Base-by-base conservation (phyloP, 1,140 invertebrate species). In the Leptopilina boulardi region DNA sequence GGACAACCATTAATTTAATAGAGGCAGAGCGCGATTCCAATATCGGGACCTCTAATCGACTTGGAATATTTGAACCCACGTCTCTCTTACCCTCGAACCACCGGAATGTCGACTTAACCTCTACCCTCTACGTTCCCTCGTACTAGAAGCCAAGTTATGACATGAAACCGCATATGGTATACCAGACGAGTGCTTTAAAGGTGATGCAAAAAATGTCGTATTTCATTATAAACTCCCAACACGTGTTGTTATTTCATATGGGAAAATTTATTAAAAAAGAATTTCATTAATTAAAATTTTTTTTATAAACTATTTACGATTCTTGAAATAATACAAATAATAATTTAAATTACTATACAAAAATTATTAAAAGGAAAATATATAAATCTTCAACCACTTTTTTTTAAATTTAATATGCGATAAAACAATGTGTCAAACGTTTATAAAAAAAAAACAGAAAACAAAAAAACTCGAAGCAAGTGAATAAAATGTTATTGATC, bases 1-100 rank as follows among this genome's bases (percentile, higher is more conserved):
- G 75, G 71, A 21, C 76, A 26, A 42, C 56, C 71, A 85, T 87
- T 87, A 85, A 86, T 86, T 87, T 84, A 85, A 85, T 86, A 83
- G 76, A 75, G 51, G 75, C 75, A 74, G 47, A 76, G 77, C 77
- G 79, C 82, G 76, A 85, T 87, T 88, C 87, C 87, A 85, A 89
- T 88, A 87, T 83, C 83, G 77, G 70, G 72, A 74, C 13, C 70
- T 78, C 72, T 85, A 85, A 89, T 85, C 81, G 83, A 86, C 77
- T 77, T 54, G 23, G 66, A 81, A 80, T 82, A 86, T 87, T 66
- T 66, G 56, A 66, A 66, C 23, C 56, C 23, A 66, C 56, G 23
- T 66, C 56, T 66, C 56, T 66, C 21, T 66, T 66, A 15, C 54
- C 51, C 75, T 80, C 56, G 70, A 70, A 74, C 77, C 71, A 23